phyloP scores from a whole-genome alignment of 2,113 vertebrate genomes.

The Cryptoleucopteryx plumbea region DNA sequence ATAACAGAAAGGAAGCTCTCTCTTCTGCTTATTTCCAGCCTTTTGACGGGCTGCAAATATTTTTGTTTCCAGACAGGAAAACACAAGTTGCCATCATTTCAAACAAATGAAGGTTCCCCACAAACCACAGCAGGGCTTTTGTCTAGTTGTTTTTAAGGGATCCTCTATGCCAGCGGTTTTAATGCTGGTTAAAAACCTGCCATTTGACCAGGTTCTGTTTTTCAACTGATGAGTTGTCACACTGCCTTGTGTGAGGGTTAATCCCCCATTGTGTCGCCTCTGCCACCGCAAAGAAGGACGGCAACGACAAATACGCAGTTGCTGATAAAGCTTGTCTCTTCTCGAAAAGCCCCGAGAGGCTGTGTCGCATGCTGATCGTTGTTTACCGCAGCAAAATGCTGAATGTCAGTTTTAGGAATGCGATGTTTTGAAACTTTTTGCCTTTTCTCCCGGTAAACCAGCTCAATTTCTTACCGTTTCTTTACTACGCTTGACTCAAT shows the following conservation, averaged over 20 bases:
- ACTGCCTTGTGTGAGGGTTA: slow-evolving; percentile 29
- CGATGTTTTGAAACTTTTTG: not conserved
- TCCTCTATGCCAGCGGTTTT: not conserved
- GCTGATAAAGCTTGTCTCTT: slow-evolving; percentile 68
- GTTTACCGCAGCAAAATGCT: slow-evolving; percentile 51
- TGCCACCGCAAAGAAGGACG: slow-evolving; percentile 43
- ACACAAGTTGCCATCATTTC: not conserved
- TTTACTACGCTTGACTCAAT: not conserved
- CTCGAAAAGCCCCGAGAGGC: slow-evolving; percentile 63
- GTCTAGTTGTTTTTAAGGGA: slow-evolving; percentile 14
- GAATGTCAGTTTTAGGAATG: slow-evolving; percentile 6
- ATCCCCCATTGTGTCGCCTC: slow-evolving; percentile 62
- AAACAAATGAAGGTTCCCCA: slow-evolving; percentile 26
- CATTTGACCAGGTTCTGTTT: slow-evolving; percentile 42
- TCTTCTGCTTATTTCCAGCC: not conserved
- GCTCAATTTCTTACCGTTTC: not conserved
- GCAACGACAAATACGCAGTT: slow-evolving; percentile 48
- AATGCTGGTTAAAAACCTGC: slow-evolving; percentile 17
- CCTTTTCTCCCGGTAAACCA: not conserved
- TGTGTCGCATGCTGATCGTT: slow-evolving; percentile 40
- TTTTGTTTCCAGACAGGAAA: not conserved
- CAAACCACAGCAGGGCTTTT: slow-evolving; percentile 10
- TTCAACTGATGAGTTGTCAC: slow-evolving; percentile 33
- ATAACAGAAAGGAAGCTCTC: not conserved
- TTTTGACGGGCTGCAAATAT: not conserved